Conservation (phyloP, 1,140 invertebrate genomes). For the Cotesia glomerata region DNA sequence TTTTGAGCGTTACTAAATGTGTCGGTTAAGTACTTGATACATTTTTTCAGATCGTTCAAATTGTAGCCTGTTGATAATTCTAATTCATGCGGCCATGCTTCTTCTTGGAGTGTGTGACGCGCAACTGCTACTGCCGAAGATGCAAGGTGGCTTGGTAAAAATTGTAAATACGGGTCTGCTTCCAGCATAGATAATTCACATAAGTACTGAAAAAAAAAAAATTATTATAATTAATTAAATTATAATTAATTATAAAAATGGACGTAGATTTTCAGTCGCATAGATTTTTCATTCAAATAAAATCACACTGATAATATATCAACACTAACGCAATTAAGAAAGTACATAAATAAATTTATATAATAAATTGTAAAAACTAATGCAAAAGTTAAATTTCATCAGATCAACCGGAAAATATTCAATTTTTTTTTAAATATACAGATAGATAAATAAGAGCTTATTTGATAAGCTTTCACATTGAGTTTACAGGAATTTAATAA, state of each 20-base stretch:
- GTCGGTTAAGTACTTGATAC: slow-evolving; percentile 72
- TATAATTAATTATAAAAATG: slow-evolving; percentile 18
- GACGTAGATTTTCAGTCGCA: not conserved
- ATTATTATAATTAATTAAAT: slow-evolving; percentile 6
- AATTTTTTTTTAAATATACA: too few species aligned
- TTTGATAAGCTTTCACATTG: too few species aligned
- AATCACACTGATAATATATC: too few species aligned
- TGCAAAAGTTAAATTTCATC: too few species aligned
- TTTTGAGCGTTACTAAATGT: slow-evolving; percentile 72
- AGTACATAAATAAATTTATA: too few species aligned
- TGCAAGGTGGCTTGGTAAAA: slow-evolving; percentile 84
- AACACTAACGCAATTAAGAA: too few species aligned
- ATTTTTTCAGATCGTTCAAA: slow-evolving; percentile 71
- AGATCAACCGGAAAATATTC: too few species aligned
- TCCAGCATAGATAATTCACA: slow-evolving; percentile 86
- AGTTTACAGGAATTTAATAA: too few species aligned
- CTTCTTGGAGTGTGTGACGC: slow-evolving; percentile 71
- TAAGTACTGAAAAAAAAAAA: slow-evolving; percentile 72
- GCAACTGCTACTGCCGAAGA: slow-evolving; percentile 83
- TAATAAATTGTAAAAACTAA: too few species aligned
- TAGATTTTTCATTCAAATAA: too few species aligned
- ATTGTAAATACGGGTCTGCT: slow-evolving; percentile 83
- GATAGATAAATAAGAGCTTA: too few species aligned
- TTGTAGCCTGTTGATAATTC: slow-evolving; percentile 73
- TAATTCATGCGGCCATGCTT: slow-evolving; percentile 73